Conservation (phyloP, 2,888 invertebrate species). For the Apeira syringaria region DNA sequence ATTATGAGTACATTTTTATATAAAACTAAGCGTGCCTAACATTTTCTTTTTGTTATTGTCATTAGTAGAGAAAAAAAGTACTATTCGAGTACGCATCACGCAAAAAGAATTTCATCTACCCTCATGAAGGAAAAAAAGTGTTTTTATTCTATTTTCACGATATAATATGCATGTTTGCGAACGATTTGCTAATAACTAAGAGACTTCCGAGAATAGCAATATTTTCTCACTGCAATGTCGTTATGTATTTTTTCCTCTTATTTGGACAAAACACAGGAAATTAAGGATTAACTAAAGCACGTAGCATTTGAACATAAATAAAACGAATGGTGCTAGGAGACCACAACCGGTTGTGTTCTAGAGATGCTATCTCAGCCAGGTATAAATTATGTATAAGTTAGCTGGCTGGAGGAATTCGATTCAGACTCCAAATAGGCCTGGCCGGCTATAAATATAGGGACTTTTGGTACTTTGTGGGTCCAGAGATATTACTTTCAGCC, state of each 20-base stretch:
- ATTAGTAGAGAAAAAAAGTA: too few species aligned
- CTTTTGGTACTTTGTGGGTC: not conserved
- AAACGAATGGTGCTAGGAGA: conserved; percentile 16
- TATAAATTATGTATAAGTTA: conserved; percentile 26
- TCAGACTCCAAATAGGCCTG: conserved; percentile 15
- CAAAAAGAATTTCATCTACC: too few species aligned
- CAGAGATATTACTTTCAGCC: not conserved
- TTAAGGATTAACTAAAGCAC: conserved; percentile 15
- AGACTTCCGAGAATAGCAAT: too few species aligned
- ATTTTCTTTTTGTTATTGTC: too few species aligned
- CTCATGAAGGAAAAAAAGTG: too few species aligned
- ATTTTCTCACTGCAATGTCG: too few species aligned
- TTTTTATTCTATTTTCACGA: too few species aligned
- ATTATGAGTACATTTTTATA: too few species aligned
- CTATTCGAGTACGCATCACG: too few species aligned
- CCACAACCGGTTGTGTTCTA: conserved; percentile 19
- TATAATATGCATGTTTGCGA: too few species aligned
- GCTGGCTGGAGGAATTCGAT: conserved; percentile 21
- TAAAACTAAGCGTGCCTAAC: too few species aligned
- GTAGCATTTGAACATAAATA: conserved; percentile 26
- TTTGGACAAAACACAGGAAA: conserved; percentile 18
- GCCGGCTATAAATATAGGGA: conserved; percentile 14
- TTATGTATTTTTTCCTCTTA: not conserved
- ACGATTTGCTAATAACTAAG: too few species aligned
- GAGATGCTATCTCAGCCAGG: conserved; percentile 22